These are phyloP conservation scores for Numenius arquata DNA, from an alignment of 2,113 vertebrate species.

Conservation along the genomic window DNA sequence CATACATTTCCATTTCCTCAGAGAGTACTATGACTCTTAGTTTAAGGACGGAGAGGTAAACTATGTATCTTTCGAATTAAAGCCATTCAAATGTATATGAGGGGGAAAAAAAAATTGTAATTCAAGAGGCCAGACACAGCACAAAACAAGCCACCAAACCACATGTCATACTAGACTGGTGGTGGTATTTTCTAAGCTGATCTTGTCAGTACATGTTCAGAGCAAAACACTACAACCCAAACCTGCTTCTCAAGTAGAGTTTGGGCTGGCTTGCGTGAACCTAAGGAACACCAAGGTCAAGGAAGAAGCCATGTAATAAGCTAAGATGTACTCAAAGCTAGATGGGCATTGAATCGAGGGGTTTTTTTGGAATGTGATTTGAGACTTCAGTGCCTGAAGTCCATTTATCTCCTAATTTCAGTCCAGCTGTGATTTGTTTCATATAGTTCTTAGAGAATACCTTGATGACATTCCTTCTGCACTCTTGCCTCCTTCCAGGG, in stretches of 20 bases:
- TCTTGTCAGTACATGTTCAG: not conserved
- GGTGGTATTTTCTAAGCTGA: not conserved
- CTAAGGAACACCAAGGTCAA: not conserved
- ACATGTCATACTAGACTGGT: not conserved
- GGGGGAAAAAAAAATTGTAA: not conserved
- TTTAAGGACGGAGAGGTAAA: not conserved
- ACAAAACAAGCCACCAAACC: not conserved
- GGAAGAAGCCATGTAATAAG: not conserved
- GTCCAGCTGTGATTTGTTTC: not conserved
- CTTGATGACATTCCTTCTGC: not conserved
- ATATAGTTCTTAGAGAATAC: not conserved
- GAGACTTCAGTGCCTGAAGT: not conserved
- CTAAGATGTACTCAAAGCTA: accelerated
- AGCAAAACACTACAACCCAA: not conserved
- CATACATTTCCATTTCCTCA: not conserved
- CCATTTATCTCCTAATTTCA: not conserved
- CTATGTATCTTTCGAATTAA: not conserved
- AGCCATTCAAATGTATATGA: not conserved
- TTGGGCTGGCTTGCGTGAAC: not conserved
- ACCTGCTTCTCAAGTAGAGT: not conserved
- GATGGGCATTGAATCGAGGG: not conserved
- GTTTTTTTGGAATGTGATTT: not conserved
- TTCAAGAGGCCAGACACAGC: not conserved
- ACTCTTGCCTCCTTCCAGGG: no score
- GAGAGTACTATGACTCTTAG: not conserved